These are phyloP conservation scores for Paracanthobrama guichenoti DNA, from an alignment of 2,113 vertebrate species.

Conservation along the genomic window DNA sequence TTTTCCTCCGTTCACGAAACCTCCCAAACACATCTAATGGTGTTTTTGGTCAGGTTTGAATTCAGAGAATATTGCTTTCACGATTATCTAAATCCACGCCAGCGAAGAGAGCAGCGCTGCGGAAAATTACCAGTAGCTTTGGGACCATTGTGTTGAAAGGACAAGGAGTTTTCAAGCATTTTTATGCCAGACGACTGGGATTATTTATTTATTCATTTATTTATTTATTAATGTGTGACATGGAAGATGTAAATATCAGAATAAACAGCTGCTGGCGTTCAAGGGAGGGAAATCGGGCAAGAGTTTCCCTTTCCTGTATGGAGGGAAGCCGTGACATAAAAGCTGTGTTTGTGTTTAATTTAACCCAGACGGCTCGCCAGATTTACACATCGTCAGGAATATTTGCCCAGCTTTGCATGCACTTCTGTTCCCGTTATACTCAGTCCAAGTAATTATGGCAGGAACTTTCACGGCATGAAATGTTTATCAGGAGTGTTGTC, in stretches of 20 bases:
- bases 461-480: not conserved
- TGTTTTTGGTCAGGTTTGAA: conserved; percentile 10
- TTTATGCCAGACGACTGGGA: not conserved
- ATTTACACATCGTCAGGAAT: conserved; percentile 12
- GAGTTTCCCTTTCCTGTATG: not conserved
- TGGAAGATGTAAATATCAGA: conserved; percentile 23
- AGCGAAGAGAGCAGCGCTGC: conserved; percentile 10
- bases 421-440: conserved; percentile 7
- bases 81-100: conserved; percentile 37
- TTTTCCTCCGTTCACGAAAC: conserved; percentile 9
- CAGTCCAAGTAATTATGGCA: not conserved
- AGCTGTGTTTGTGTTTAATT: conserved; percentile 8
- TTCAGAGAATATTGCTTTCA: conserved; percentile 24
- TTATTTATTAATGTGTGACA: not conserved
- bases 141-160: conserved; percentile 23
- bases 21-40: conserved; percentile 18
- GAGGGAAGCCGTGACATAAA: not conserved
- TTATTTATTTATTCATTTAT: conserved; percentile 1
- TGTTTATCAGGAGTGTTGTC: conserved; percentile 16
- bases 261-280: not conserved
- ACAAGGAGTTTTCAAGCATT: not conserved
- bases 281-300: not conserved
- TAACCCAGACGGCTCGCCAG: not conserved
- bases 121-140: not conserved
- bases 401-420: conserved; percentile 22